A percentile compares a stretch with the other conserved stretches of the same genome.
Conservation (phyloP, 2,888 invertebrate species). For the Caenorhabditis auriculariae region DNA sequence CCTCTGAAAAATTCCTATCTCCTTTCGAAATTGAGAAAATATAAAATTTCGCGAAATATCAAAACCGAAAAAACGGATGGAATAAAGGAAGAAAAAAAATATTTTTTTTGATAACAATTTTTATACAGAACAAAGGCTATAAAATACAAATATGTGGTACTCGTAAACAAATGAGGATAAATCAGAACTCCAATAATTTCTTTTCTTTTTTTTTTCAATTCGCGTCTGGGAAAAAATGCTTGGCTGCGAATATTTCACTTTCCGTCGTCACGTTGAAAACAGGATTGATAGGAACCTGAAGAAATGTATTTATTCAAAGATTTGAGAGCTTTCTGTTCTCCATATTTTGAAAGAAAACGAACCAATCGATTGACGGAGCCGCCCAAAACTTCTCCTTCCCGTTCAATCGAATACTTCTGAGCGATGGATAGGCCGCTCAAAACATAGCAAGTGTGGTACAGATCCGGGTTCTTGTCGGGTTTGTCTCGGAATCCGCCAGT, state of each 20-base stretch:
- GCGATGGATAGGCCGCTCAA: conserved; percentile 90
- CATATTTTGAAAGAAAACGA: conserved; percentile 1
- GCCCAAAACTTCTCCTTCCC: conserved; percentile 36
- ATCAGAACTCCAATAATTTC: background rate
- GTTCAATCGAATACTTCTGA: conserved; percentile 71
- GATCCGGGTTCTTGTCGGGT: conserved; percentile 85
- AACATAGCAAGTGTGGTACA: conserved; percentile 95
- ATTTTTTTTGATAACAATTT: conserved; percentile 1
- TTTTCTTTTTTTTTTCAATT: background rate
- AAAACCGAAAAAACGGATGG: background rate
- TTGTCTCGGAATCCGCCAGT: conserved; percentile 90
- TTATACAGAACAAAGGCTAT: background rate
- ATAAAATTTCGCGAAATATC: conserved; percentile 4
- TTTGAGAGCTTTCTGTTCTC: background rate
- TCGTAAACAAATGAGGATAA: background rate
- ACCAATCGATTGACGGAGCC: conserved; percentile 42
- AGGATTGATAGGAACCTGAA: conserved; percentile 38
- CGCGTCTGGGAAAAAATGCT: conserved; percentile 25
- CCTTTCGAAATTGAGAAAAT: no score
- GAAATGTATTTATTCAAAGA: background rate
- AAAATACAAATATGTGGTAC: background rate
- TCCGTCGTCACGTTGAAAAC: conserved; percentile 45
- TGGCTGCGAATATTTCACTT: conserved; percentile 35
- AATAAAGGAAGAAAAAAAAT: background rate
- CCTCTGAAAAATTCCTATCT: background rate